Conservation (phyloP, 2,888 invertebrate species). For the Scaptomyza polygonia region DNA sequence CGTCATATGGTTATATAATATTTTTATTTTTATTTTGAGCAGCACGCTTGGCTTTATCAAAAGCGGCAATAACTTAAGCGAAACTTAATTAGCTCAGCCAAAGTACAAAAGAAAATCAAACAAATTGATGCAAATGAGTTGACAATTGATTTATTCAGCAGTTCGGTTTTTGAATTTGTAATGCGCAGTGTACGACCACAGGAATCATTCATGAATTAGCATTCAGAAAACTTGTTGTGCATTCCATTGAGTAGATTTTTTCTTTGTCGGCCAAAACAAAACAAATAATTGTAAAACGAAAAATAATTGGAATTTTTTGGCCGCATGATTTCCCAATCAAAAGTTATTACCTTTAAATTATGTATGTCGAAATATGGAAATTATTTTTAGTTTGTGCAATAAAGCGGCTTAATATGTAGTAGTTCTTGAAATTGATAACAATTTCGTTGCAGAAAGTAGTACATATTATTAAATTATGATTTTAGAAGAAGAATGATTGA, state of each 20-base stretch:
- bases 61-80: neutral
- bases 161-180: neutral
- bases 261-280: neutral
- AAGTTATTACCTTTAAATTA: neutral
- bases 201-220: conserved; percentile 1
- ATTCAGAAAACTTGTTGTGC: neutral
- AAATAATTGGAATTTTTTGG: neutral
- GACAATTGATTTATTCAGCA: neutral
- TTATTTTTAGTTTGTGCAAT: neutral
- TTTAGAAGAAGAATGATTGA: no score
- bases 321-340: neutral
- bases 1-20: conserved; percentile 1
- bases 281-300: neutral
- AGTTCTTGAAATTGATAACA: no score
- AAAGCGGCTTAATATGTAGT: no score
- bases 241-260: neutral
- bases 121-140: neutral
- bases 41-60: neutral
- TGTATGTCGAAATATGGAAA: neutral
- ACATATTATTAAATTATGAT: no score
- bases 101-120: neutral
- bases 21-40: neutral
- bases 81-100: neutral
- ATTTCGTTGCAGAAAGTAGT: no score
- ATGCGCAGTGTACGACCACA: neutral